A percentile compares a stretch with the other conserved stretches of the same genome.
These are phyloP conservation scores for Hypercompe scribonia DNA, from an alignment of 2,888 invertebrate species.

Conservation along the genomic window DNA sequence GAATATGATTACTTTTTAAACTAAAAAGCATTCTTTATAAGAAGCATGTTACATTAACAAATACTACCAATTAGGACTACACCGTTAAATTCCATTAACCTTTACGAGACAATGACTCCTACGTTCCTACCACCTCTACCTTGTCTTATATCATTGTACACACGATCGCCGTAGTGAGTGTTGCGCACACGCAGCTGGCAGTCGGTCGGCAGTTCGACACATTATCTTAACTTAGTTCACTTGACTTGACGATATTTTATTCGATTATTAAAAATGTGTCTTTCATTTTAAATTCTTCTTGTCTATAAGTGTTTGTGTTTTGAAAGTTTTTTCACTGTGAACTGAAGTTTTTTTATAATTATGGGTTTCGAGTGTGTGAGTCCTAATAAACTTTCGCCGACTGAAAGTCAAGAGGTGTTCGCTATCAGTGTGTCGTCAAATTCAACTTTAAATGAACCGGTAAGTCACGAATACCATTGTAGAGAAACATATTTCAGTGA, in stretches of 20 bases:
- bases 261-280: constrained; percentile 15
- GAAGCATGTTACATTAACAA: not conserved
- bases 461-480: constrained; percentile 45
- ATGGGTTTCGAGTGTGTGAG: constrained; percentile 77
- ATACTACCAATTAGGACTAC: not conserved
- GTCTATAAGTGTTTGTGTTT: not conserved
- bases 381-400: constrained; percentile 63
- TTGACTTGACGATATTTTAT: constrained; percentile 31
- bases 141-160: constrained; percentile 41
- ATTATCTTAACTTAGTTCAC: constrained; percentile 43
- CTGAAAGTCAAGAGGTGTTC: constrained; percentile 78
- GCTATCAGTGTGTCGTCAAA: constrained; percentile 68
- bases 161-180: constrained; percentile 39
- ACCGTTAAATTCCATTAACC: constrained; percentile 21
- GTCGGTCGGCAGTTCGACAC: constrained; percentile 38
- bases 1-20: no score
- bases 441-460: constrained; percentile 65
- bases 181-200: constrained; percentile 41
- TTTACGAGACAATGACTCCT: constrained; percentile 37
- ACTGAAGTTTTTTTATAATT: constrained; percentile 27
- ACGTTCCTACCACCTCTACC: constrained; percentile 47
- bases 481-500: not conserved
- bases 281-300: not conserved
- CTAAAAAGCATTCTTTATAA: not conserved
- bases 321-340: constrained; percentile 4